Evolutionary conservation across 2,888 invertebrate genomes (phyloP), one percentile per base, ranked within the genome.

Genomic region (Orchesella flavescens): DNA sequence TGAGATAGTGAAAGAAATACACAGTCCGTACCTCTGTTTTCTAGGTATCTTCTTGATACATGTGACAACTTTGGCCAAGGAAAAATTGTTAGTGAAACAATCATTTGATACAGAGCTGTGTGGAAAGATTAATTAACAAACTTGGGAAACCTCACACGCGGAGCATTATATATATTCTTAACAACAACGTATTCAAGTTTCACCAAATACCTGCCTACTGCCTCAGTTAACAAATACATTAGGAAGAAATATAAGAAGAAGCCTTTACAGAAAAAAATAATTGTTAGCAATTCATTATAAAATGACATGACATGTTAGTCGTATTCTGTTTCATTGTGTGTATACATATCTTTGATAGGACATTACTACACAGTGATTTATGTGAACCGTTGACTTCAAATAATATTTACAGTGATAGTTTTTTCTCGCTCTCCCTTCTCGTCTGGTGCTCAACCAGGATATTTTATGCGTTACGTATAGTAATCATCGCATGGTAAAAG

Each of bases 241-340:
- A 4, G 34, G 34, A 34, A 7, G 34, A 34, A 34, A 2, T 2
- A 34, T 7, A 7, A 34, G 34, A 7, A 34, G 2, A 44, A 44
- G 66, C n/a, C 17, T 59, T 4, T 34, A 13, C 10, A 59, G 53
- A 9, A 34, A 9, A 34, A 66, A 80, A 80, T 80, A 73, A 80
- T 80, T 80, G 72, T 78, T 71, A 78, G 78, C 63, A 78, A 78
- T 78, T 78, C 78, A 78, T 78, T 78, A 71, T 69, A 61, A 71
- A 71, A 78, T 71, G 78, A 78, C 78, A 57, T 78, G 78, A 78
- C 78, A 71, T 63, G 34, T 46, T 74, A 9, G 44, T 46, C 63
- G 65, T 19, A 46, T 63, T 73, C 73, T 59, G 7, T 34, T 61
- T 61, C 73, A 24, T 46, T 53, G 24, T 49, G 34, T 43, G 34